Evolutionary conservation across 2,113 vertebrate genomes (phyloP).

Genomic region (Piprites chloris): DNA sequence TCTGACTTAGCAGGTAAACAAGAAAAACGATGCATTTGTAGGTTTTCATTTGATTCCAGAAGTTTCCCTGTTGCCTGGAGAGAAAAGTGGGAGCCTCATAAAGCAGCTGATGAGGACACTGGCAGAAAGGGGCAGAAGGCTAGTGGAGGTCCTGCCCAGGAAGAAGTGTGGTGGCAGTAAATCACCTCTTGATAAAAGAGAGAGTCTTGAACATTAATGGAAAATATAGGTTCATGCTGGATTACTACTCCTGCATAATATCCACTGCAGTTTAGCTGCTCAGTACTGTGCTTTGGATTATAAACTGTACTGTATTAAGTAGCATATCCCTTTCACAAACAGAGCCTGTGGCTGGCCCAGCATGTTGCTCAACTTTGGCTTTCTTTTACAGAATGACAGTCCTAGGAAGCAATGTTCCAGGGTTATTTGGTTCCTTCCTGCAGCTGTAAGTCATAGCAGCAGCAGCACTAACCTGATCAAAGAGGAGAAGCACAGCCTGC

Average conservation of each 20-base stretch:
- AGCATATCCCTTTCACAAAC: not conserved
- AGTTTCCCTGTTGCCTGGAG: too few relatives aligned
- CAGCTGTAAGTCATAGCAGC: constrained; percentile 27
- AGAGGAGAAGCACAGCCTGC: constrained; percentile 2
- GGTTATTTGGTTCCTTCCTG: constrained; percentile 8
- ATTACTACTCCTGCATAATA: not conserved
- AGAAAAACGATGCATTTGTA: too few relatives aligned
- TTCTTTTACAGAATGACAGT: not conserved
- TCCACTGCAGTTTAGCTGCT: not conserved
- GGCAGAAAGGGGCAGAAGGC: not conserved
- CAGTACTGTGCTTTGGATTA: not conserved
- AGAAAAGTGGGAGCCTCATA: not conserved
- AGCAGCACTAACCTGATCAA: constrained; percentile 5
- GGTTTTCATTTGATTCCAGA: too few relatives aligned
- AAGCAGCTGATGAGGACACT: not conserved
- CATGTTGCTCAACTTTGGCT: constrained; percentile 15
- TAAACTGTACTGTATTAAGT: not conserved
- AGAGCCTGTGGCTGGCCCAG: not conserved
- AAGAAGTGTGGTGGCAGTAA: not conserved
- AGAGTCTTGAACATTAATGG: not conserved
- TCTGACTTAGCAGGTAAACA: too few relatives aligned
- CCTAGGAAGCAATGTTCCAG: constrained; percentile 22
- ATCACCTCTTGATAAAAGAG: not conserved
- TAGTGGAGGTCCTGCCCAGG: not conserved
- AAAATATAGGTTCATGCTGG: not conserved